Evolutionary conservation across 2,113 vertebrate genomes (phyloP), one percentile per base, ranked within the genome.

Genomic region (Ceyx melanurus): DNA sequence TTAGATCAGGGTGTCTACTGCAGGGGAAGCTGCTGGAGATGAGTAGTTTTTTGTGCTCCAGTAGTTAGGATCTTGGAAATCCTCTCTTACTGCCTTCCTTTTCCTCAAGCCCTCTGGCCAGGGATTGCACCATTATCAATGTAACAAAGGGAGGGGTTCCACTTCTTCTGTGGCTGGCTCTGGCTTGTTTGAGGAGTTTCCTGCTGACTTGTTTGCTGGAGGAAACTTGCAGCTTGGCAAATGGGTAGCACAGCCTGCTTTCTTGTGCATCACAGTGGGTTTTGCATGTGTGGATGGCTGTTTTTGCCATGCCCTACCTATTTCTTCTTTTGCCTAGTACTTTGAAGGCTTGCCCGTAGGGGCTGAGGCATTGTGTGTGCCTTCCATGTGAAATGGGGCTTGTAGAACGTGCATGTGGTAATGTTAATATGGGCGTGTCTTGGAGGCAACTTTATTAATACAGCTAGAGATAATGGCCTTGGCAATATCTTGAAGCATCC

Each of bases 161-260:
- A 7, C 64, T 71, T 90, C 86, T 87, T 79, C 64, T 73, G 74
- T 91, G 91, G 83, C 96, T 86, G 86, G 92, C 92, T 94, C 86
- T 91, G 92, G 91, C 95, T 96, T 94, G 94, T 96, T 85, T 23
- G 72, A 89, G 91, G 64, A 92, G 92, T 89, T 90, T 88, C 67
- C 94, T 93, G 60, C 15, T 31, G 20, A 48, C 48, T 82, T 42
- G 64, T 86, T 95, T 80, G 84, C 89, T 88, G 1, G 40, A 46
- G 87, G 78, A 95, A 71, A 51, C 68, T n/a, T 53, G 9, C 8
- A 78, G 65, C 65, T 92, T 89, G 71, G 84, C 72, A 87, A 40
- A 66, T 80, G 64, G 56, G 56, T 72, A 60, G 74, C 45, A 33
- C 54, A 76, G 78, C 19, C 54, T 45, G 23, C 70, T 58, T 70